Evolutionary conservation across 2,113 vertebrate species (phyloP).

Genomic region (Romanogobio albipinnatus): DNA sequence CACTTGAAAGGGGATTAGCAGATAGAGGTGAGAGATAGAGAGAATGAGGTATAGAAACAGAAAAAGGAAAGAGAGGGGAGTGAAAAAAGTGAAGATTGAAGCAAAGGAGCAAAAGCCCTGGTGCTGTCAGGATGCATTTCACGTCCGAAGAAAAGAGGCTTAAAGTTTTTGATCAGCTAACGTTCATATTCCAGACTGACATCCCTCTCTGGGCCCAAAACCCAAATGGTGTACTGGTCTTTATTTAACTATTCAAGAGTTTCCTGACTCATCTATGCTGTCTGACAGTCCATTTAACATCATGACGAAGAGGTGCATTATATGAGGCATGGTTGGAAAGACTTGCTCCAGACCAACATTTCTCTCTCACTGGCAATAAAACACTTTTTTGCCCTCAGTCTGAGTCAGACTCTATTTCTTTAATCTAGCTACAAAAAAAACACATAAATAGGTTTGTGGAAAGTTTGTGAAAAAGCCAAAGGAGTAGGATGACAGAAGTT

Average conservation of each 20-base stretch:
- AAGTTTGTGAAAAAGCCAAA: slow-evolving; percentile 37
- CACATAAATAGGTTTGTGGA: slow-evolving; percentile 39
- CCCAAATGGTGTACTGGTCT: not conserved
- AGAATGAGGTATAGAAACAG: not conserved
- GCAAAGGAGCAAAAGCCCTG: not conserved
- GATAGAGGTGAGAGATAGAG: not conserved
- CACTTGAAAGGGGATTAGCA: not conserved
- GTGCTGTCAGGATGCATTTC: slow-evolving; percentile 20
- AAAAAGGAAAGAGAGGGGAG: not conserved
- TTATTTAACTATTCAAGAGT: not conserved
- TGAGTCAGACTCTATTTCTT: slow-evolving; percentile 14
- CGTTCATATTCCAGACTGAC: not conserved
- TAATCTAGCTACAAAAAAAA: slow-evolving; percentile 14
- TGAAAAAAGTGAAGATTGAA: not conserved
- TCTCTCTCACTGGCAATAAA: not conserved
- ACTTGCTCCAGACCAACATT: slow-evolving; percentile 6
- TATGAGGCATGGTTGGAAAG: slow-evolving; percentile 15
- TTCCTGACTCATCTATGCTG: not conserved
- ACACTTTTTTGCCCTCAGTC: slow-evolving; percentile 1
- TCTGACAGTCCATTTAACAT: slow-evolving; percentile 2
- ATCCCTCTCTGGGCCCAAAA: not conserved
- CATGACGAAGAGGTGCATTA: not conserved
- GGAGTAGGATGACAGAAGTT: not conserved
- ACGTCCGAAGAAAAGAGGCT: not conserved
- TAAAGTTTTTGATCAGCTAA: slow-evolving; percentile 28